Base-by-base conservation (phyloP, 2,797 vertebrate genomes). In the Cynodonichthys magdalenae region DNA sequence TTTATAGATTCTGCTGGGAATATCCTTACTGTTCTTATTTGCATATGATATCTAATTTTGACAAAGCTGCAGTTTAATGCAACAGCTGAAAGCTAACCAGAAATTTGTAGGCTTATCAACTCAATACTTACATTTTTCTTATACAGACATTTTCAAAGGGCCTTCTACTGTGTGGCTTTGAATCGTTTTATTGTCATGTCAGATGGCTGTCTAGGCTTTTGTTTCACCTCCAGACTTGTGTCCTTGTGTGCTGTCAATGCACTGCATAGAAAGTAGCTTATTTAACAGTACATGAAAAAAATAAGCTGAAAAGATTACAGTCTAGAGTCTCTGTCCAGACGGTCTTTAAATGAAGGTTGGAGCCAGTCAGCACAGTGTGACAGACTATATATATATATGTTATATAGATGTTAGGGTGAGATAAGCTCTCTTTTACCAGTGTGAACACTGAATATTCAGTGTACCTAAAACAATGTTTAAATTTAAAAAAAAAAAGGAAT, bases 211-310 rank as follows among this genome's bases (percentile, higher is more conserved):
- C 72, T 63, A 12, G 75, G 59, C 79, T 82, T 81, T 81, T 81
- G 69, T 82, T 79, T 81, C 77, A 82, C 59, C 34, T 56, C 27
- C 75, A 83, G 76, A 77, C 76, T 53, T 0, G 19, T 79, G 86
- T 84, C 88, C 87, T 90, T 88, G 80, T 74, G 58, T 15, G 49
- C 45, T 56, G 74, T 72, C 83, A 78, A 82, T 77, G 84, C 75
- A 59, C 59, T 67, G 82, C 70, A 79, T 80, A 68, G 59, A 84
- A 88, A 89, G 52, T 63, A 76, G 66, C 66, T 84, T 39, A 73
- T 78, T 85, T 78, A 54, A 74, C 71, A 79, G 66, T 65, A 36
- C 4, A 36, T 54, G 6, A 56, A 69, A 69, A 74, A 64, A 69
- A 60, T 41, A 8, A 62, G 75, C 51, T 83, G 53, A 82, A 74